These are phyloP conservation scores for Drosophila ohnishii DNA, from an alignment of 1,140 invertebrate genomes.

Conservation along the genomic window DNA sequence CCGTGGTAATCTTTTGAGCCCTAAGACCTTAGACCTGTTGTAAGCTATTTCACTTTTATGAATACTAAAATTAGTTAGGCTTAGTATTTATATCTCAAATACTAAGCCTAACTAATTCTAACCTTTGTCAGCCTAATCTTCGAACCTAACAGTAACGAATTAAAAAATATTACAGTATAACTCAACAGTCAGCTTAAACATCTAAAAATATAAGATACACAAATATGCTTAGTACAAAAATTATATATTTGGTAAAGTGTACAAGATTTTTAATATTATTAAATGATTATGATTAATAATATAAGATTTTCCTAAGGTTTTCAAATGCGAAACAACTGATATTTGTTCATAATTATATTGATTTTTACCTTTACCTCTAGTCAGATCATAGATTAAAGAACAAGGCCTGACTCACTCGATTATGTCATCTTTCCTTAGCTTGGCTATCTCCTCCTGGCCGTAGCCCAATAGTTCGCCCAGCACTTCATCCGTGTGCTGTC, in stretches of 20 bases:
- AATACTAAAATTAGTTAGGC: neutral
- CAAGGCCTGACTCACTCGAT: conserved; percentile 45
- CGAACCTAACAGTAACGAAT: neutral
- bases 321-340: neutral
- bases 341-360: neutral
- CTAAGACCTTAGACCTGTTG: neutral
- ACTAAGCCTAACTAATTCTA: neutral
- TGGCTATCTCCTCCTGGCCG: conserved; percentile 48
- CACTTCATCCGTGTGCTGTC: conserved; percentile 93
- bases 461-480: conserved; percentile 89
- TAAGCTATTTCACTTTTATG: neutral
- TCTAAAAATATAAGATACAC: no score
- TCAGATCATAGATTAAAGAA: neutral
- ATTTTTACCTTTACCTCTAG: neutral
- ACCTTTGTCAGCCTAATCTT: neutral
- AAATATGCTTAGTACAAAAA: no score
- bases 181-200: neutral
- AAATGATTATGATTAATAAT: no score
- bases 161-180: neutral
- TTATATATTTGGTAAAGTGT: no score
- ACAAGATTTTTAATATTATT: no score
- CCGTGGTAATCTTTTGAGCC: neutral
- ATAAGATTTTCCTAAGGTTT: no score
- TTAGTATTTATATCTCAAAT: neutral
- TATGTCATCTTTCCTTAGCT: conserved; percentile 47